These are phyloP conservation scores for Syngnathus typhle DNA, from an alignment of 2,113 vertebrate genomes.

Conservation along the genomic window DNA sequence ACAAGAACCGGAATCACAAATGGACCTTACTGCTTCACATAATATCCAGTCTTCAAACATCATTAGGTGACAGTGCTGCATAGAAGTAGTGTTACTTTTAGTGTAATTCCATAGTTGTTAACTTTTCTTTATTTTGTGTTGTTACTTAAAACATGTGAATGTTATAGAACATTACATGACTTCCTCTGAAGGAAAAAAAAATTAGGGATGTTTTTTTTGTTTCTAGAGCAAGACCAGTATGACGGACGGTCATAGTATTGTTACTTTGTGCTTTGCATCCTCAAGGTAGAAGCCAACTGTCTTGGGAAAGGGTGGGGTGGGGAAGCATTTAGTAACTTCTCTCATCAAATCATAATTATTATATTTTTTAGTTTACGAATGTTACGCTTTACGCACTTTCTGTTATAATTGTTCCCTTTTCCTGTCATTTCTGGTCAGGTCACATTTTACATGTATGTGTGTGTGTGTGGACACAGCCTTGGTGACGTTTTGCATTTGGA, in stretches of 20 bases:
- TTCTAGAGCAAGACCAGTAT: neutral
- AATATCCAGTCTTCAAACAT: neutral
- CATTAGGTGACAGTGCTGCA: neutral
- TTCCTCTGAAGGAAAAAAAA: neutral
- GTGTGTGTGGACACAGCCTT: neutral
- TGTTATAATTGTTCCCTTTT: neutral
- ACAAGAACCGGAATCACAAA: neutral
- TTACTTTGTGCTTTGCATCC: slow-evolving; percentile 2
- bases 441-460: neutral
- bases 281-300: neutral
- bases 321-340: neutral
- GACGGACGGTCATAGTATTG: neutral
- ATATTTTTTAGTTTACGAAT: neutral
- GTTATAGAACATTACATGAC: neutral
- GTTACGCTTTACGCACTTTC: neutral
- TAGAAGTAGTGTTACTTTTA: neutral
- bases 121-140: neutral
- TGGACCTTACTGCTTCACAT: neutral
- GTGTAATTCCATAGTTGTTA: neutral
- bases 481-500: neutral
- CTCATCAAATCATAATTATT: too few relatives aligned
- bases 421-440: neutral
- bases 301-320: neutral
- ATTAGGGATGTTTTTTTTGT: too few relatives aligned
- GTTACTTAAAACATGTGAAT: too few relatives aligned